Percentiles rank a stretch among this genome's conserved stretches.
Conservation (phyloP, 1,140 invertebrate species). For the Drosophila guanche region DNA sequence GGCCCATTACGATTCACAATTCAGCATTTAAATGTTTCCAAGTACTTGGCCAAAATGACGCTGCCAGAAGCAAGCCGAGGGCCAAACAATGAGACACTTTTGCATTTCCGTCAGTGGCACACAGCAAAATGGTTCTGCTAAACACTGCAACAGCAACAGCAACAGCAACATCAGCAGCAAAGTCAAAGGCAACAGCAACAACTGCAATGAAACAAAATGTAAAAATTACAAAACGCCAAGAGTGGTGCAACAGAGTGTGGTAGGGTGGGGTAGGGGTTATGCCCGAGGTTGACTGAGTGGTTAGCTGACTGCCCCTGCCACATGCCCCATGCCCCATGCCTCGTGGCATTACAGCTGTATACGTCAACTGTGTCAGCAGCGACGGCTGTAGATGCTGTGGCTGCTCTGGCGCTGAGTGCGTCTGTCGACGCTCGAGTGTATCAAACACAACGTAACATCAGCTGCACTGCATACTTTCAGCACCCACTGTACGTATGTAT, state of each 20-base stretch:
- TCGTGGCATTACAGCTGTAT: conserved; percentile 69
- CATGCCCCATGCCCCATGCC: too few relatives aligned
- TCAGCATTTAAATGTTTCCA: conserved; percentile 72
- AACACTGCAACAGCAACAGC: conserved; percentile 46
- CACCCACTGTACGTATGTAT: conserved; percentile 24
- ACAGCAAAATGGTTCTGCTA: conserved; percentile 52
- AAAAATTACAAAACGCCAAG: conserved; percentile 53
- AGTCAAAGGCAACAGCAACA: not conserved
- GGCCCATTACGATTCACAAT: conserved; percentile 41
- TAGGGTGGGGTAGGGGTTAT: conserved; percentile 6
- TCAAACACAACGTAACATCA: conserved; percentile 72
- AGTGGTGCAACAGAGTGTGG: conserved; percentile 1
- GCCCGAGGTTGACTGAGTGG: conserved; percentile 71
- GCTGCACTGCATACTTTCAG: conserved; percentile 61
- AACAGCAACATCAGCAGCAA: too few relatives aligned
- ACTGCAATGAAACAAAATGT: conserved; percentile 44
- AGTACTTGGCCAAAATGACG: conserved; percentile 73
- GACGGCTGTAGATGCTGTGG: conserved; percentile 36
- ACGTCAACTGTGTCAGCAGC: conserved; percentile 71
- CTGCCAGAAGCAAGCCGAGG: conserved; percentile 46
- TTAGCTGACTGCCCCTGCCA: conserved; percentile 45
- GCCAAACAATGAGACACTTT: conserved; percentile 72
- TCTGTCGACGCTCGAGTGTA: conserved; percentile 79
- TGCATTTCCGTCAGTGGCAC: conserved; percentile 65
- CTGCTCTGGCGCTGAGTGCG: conserved; percentile 64